Conservation (phyloP, 2,797 vertebrate species). For the Hafferia zeledoni region DNA sequence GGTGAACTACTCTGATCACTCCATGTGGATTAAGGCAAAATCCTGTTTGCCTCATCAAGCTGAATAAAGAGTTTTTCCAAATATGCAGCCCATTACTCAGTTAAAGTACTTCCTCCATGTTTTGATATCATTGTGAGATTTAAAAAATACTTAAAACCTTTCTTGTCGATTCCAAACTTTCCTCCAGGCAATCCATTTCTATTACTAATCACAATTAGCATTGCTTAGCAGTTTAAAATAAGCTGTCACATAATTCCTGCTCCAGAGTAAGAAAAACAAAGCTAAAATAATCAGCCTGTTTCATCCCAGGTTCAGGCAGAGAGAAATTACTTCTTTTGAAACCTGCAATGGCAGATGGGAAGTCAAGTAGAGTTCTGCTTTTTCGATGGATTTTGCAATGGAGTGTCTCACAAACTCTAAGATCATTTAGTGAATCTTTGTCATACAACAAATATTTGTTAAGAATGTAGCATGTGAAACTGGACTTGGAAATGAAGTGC, state of each 20-base stretch:
- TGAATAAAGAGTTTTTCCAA: background rate
- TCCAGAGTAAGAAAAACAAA: background rate
- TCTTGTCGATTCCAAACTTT: background rate
- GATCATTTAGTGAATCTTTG: background rate
- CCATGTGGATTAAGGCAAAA: background rate
- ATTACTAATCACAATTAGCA: background rate
- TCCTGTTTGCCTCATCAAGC: background rate
- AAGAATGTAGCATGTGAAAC: background rate
- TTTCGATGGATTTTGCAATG: background rate
- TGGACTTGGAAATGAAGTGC: background rate
- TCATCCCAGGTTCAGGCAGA: background rate
- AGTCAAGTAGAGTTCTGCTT: background rate
- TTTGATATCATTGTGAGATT: background rate
- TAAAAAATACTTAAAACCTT: background rate
- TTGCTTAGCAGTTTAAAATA: slow-evolving; percentile 17
- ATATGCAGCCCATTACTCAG: background rate
- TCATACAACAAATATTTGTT: background rate
- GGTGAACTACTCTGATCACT: background rate
- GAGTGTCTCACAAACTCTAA: background rate
- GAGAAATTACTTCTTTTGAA: background rate
- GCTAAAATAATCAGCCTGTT: background rate
- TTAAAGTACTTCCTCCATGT: background rate
- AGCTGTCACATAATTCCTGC: background rate
- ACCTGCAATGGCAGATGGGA: background rate
- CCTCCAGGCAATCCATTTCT: background rate